Evolutionary conservation across 1,140 invertebrate genomes (phyloP).

Genomic region (Drosophila arawakana): DNA sequence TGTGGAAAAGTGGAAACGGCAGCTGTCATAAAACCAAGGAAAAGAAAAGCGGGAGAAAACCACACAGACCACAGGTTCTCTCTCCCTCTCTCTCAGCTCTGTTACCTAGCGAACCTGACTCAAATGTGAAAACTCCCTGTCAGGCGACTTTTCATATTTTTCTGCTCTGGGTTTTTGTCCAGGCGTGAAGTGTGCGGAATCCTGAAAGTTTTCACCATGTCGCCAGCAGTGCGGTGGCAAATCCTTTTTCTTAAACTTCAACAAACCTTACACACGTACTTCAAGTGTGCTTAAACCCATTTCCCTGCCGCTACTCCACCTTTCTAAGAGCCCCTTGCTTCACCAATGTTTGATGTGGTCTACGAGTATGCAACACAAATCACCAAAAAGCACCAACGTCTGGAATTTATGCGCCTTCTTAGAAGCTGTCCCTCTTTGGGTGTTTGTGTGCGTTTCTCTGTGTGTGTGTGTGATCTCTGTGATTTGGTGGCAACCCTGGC

Average conservation of each 20-base stretch:
- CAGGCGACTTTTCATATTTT: slow-evolving; percentile 78
- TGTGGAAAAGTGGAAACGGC: slow-evolving; percentile 27
- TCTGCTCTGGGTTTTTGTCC: slow-evolving; percentile 29
- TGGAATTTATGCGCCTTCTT: slow-evolving; percentile 76
- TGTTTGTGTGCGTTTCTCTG: slow-evolving; percentile 23
- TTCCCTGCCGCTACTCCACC: neutral
- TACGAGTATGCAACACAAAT: slow-evolving; percentile 63
- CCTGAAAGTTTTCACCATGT: slow-evolving; percentile 21
- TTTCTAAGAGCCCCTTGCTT: slow-evolving; percentile 19
- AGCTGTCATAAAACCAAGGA: slow-evolving; percentile 32
- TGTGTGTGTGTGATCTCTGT: slow-evolving; percentile 68
- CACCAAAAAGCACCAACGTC: slow-evolving; percentile 64
- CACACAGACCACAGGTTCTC: slow-evolving; percentile 55
- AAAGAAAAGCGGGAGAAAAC: slow-evolving; percentile 13
- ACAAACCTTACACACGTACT: slow-evolving; percentile 68
- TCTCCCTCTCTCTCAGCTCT: neutral
- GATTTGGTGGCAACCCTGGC: slow-evolving; percentile 58
- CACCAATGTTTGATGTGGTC: slow-evolving; percentile 72
- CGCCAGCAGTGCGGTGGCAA: slow-evolving; percentile 37
- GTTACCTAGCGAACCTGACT: slow-evolving; percentile 44
- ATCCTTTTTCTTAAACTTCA: slow-evolving; percentile 74
- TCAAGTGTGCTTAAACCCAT: slow-evolving; percentile 72
- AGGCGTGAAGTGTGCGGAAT: slow-evolving; percentile 39
- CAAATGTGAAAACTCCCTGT: slow-evolving; percentile 48
- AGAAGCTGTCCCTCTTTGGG: slow-evolving; percentile 8